Evolutionary conservation across 2,113 vertebrate species (phyloP).

Genomic region (Vimba vimba): DNA sequence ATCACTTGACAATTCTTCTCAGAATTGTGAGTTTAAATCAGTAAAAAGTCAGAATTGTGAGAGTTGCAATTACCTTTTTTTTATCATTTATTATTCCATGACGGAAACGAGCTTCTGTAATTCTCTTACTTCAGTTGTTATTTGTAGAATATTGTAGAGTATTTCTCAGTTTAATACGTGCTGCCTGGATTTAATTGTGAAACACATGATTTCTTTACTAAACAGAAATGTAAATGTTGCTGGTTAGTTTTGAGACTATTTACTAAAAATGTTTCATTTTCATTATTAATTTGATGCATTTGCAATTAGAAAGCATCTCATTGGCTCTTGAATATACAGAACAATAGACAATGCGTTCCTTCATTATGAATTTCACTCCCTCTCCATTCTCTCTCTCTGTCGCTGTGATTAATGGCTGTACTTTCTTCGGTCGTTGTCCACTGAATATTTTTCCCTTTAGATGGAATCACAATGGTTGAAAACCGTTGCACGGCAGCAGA

Average conservation of each 20-base stretch:
- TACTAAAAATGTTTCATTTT: background rate
- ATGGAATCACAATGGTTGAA: constrained; percentile 50
- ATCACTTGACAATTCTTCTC: background rate
- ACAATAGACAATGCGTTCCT: constrained; percentile 25
- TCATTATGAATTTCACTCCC: constrained; percentile 7
- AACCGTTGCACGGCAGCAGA: constrained; percentile 24
- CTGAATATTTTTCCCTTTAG: constrained; percentile 46
- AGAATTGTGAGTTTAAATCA: too few species aligned
- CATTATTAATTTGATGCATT: constrained; percentile 2
- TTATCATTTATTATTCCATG: too few species aligned
- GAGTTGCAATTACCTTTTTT: too few species aligned
- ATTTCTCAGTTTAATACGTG: too few species aligned
- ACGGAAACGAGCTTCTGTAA: too few species aligned
- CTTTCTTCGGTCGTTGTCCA: constrained; percentile 43
- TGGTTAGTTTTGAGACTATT: background rate
- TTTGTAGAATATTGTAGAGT: too few species aligned
- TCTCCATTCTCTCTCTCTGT: constrained; percentile 28
- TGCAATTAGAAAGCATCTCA: constrained; percentile 11
- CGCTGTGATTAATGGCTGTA: constrained; percentile 50
- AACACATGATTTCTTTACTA: too few species aligned
- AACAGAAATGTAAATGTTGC: too few species aligned
- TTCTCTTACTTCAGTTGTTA: too few species aligned
- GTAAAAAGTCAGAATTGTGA: too few species aligned
- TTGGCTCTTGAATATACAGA: background rate
- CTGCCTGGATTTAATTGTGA: too few species aligned